Evolutionary conservation across 92 coral and sea anemone genomes (phyloP).

Genomic region (Desmophyllum pertusum): DNA sequence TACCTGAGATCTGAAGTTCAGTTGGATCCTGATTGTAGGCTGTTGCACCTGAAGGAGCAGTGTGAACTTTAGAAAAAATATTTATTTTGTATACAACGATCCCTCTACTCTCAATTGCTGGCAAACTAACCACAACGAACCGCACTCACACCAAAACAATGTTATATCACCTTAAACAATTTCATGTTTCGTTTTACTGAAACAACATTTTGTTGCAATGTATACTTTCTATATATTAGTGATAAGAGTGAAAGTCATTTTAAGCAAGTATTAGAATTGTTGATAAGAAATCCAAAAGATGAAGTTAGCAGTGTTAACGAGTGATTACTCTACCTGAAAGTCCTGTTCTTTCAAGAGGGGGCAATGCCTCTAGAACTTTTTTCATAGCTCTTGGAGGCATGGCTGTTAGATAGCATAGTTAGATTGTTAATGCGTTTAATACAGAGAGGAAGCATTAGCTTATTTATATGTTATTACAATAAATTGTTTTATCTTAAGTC

Average conservation of each 20-base stretch:
- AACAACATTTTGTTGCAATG: neutral
- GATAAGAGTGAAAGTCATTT: neutral
- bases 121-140: neutral
- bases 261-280: too few relatives aligned
- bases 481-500: too few relatives aligned
- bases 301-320: neutral
- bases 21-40: slow-evolving; percentile 92
- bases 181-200: neutral
- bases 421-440: neutral
- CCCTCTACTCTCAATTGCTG: neutral
- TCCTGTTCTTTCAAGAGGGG: slow-evolving; percentile 8
- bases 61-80: neutral
- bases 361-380: slow-evolving; percentile 22
- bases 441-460: neutral
- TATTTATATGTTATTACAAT: too few relatives aligned
- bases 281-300: neutral
- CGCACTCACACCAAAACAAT: neutral
- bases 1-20: slow-evolving; percentile 97
- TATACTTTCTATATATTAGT: too few relatives aligned
- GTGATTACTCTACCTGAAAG: slow-evolving; percentile 10
- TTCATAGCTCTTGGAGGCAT: slow-evolving; percentile 29
- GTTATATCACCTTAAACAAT: neutral
- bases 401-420: slow-evolving; percentile 32
- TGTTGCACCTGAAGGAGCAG: slow-evolving; percentile 61
- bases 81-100: neutral